Conservation (phyloP, 2,113 vertebrate genomes). For the Arenaria interpres region DNA sequence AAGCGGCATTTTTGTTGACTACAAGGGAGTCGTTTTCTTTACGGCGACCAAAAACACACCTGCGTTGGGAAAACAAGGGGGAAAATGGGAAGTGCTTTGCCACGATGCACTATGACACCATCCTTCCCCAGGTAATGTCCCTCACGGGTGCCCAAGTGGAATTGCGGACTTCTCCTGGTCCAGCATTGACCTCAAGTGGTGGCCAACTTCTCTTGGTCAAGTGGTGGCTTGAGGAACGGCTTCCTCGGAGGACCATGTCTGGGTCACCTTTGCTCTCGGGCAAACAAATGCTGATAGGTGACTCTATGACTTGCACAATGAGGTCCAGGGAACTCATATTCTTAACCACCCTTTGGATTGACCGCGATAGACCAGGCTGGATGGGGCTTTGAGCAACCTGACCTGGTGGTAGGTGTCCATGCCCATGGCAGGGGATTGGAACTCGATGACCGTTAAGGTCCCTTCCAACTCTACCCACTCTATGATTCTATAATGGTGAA, state of each 20-base stretch:
- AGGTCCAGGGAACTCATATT: neutral
- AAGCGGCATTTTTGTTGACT: neutral
- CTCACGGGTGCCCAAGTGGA: neutral
- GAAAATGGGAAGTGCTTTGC: accelerated
- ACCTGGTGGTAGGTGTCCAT: no score
- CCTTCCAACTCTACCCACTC: neutral
- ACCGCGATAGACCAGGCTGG: no score
- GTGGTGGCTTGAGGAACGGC: accelerated
- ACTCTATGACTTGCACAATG: neutral
- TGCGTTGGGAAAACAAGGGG: neutral
- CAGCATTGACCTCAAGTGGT: neutral
- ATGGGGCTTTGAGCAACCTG: no score
- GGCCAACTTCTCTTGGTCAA: no score
- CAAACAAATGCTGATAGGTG: accelerated
- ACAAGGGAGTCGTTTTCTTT: neutral
- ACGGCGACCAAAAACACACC: neutral
- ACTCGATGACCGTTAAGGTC: neutral
- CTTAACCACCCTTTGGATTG: neutral
- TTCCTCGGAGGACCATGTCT: accelerated
- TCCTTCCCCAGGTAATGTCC: accelerated
- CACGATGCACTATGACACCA: accelerated
- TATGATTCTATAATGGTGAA: neutral
- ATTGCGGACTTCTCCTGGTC: neutral
- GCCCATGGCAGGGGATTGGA: neutral
- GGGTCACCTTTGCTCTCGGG: neutral